Evolutionary conservation across 2,113 vertebrate species (phyloP).

Genomic region (Sula dactylatra): DNA sequence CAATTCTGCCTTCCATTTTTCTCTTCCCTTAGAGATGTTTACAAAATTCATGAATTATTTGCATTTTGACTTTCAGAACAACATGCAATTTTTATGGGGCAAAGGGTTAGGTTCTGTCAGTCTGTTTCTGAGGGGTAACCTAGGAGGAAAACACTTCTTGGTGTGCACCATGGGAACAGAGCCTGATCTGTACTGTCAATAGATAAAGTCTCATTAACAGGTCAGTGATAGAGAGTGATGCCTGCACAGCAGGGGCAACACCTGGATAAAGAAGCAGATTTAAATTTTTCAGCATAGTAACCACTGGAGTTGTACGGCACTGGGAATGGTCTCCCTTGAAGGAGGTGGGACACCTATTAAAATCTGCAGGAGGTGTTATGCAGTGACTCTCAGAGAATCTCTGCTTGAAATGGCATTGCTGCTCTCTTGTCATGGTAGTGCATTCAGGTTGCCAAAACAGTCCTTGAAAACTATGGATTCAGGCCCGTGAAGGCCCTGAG

Average conservation of each 20-base stretch:
- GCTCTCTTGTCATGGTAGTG: neutral
- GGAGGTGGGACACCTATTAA: neutral
- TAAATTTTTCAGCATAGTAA: neutral
- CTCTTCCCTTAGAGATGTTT: constrained; percentile 4
- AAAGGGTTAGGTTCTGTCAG: neutral
- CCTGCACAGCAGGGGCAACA: neutral
- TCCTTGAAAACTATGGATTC: neutral
- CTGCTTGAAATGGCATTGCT: neutral
- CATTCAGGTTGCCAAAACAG: neutral
- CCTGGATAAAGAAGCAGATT: neutral
- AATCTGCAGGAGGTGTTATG: neutral
- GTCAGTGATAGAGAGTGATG: neutral
- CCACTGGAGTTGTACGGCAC: neutral
- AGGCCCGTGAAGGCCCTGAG: neutral
- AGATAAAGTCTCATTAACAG: neutral
- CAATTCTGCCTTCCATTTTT: constrained; percentile 17
- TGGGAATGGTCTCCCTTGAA: neutral
- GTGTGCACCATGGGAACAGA: neutral
- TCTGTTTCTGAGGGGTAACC: neutral
- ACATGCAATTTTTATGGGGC: neutral
- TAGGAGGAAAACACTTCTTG: neutral
- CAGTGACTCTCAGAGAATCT: neutral
- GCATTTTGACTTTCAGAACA: constrained; percentile 31
- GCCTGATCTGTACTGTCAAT: neutral
- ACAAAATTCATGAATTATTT: constrained; percentile 40